Evolutionary conservation across 2,888 invertebrate genomes (phyloP).

Genomic region (Eupelmus urozonus): DNA sequence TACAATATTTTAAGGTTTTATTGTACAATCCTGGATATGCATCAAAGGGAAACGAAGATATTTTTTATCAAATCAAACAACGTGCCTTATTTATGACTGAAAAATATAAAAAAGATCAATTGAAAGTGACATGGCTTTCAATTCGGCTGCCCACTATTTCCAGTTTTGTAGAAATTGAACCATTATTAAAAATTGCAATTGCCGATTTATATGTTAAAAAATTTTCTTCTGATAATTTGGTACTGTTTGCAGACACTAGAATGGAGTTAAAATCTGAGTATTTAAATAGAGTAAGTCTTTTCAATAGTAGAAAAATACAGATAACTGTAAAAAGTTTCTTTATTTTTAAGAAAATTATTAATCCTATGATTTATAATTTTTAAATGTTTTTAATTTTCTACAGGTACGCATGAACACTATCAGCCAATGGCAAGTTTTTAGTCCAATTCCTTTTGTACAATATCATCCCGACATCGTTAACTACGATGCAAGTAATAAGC

Average conservation of each 20-base stretch:
- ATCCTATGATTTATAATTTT: constrained; percentile 46
- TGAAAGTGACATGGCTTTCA: constrained; percentile 85
- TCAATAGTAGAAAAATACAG: constrained; percentile 27
- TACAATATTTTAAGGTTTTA: constrained; percentile 78
- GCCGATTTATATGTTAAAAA: constrained; percentile 85
- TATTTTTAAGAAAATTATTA: constrained; percentile 46
- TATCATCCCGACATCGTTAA: constrained; percentile 86
- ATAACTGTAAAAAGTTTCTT: constrained; percentile 31
- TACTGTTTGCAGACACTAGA: constrained; percentile 84
- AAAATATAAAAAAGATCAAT: constrained; percentile 84
- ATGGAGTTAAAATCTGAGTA: constrained; percentile 89
- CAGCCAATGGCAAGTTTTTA: constrained; percentile 90
- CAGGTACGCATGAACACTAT: constrained; percentile 97
- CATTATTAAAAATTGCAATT: constrained; percentile 79
- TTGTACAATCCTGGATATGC: constrained; percentile 82
- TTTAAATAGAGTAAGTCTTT: constrained; percentile 86
- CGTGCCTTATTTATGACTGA: constrained; percentile 82
- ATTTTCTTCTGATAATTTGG: constrained; percentile 85
- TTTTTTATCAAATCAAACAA: constrained; percentile 82
- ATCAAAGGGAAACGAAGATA: constrained; percentile 83
- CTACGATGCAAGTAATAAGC: constrained; percentile 72
- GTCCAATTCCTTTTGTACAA: constrained; percentile 93
- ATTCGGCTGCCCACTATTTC: constrained; percentile 79
- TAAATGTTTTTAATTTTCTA: constrained; percentile 61
- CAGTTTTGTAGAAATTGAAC: constrained; percentile 67